Base-by-base conservation (phyloP, 2,888 invertebrate genomes). In the Trypoxylon attenuatum region DNA sequence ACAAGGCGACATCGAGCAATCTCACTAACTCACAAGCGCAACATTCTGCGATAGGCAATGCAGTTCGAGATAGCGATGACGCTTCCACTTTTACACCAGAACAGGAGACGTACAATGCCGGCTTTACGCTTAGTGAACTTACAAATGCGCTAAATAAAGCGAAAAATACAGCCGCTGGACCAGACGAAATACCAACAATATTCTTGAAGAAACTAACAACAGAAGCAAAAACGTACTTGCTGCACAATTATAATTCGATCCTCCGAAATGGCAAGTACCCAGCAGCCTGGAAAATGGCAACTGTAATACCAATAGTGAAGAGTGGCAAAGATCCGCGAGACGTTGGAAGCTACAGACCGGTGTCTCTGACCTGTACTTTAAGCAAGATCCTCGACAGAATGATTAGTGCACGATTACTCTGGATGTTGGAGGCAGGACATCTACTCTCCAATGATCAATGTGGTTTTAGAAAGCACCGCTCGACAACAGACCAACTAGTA, bases 101-200 rank as follows among this genome's bases (percentile, higher is more conserved):
- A n/a, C n/a, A n/a, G n/a, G n/a, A n/a, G n/a, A n/a, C n/a, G n/a
- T n/a, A n/a, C n/a, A n/a, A n/a, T n/a, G n/a, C n/a, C n/a, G n/a
- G n/a, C n/a, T n/a, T 33, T 13, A 16, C 10, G 39, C 21, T 43
- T 2, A 25, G 15, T 13, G 42, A 42, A 29, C 21, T 46, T 3
- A 18, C n/a, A 8, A 5, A 6, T n/a, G 16, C 41, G 3, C 1
- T 55, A 23, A 16, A 38, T 1, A 21, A 6, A 8, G 22, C 38
- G 2, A 62, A 46, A 55, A 69, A 41, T 5, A 46, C 47, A 2
- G 49, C 56, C 43, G 69, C 73, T 4, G 76, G 68, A 2, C 70
- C 71, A 0, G 73, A 75, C 21, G 49, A 45, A 8, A 71, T 72
- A 5, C 59, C 69, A 1, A 58, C 58, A 18, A 57, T 50, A 15